Percentiles rank a stretch among this genome's conserved stretches.
Conservation (phyloP, 2,797 vertebrate species). For the Xenopus petersii region DNA sequence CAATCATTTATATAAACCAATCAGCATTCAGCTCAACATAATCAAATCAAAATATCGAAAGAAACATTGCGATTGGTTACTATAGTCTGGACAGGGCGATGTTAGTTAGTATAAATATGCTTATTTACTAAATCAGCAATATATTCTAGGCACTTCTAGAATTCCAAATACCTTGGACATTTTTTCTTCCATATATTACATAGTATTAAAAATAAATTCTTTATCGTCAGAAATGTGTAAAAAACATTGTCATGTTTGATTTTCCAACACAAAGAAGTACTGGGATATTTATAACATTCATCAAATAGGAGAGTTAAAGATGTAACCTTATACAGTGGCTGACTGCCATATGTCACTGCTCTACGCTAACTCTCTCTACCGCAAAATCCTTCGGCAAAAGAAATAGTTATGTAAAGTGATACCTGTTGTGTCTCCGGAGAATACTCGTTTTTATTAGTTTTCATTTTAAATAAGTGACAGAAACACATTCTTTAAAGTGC, state of each 20-base stretch:
- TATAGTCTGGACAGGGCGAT: no score
- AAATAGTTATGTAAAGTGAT: constrained; percentile 3
- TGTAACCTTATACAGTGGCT: background rate
- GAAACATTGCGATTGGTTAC: no score
- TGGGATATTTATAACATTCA: background rate
- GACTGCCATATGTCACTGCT: background rate
- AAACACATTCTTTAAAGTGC: background rate
- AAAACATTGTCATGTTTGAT: background rate
- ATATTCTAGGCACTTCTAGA: no score
- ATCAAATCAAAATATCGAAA: no score
- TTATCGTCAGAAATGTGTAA: background rate
- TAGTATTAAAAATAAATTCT: background rate
- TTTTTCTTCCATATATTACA: no score
- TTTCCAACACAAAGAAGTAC: background rate
- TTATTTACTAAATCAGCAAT: no score
- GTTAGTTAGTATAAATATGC: no score
- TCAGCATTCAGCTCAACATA: no score
- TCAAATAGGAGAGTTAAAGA: background rate
- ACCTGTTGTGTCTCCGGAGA: background rate
- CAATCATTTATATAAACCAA: no score
- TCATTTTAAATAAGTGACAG: constrained; percentile 2
- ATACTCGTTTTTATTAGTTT: background rate
- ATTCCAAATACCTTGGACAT: no score
- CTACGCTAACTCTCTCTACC: background rate
- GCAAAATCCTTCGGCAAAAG: background rate